phyloP scores from a whole-genome alignment of 2,797 vertebrate genomes.

The Eleutherodactylus coqui region DNA sequence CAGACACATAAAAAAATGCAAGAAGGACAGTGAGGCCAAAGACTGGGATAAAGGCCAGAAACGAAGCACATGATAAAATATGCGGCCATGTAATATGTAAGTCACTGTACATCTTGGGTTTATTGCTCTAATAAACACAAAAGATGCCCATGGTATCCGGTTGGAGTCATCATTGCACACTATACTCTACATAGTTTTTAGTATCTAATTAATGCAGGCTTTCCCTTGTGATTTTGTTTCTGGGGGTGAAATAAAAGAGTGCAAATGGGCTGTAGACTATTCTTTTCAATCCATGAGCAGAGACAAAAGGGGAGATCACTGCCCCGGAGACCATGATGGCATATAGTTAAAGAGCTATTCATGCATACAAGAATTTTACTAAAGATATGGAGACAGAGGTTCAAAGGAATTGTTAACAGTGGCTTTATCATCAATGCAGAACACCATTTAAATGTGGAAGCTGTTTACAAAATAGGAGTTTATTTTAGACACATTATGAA shows the following conservation, averaged over 20 bases:
- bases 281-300: conserved; percentile 11
- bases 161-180: background rate
- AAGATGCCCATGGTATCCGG: conserved; percentile 28
- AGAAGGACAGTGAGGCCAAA: conserved; percentile 47
- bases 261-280: conserved; percentile 34
- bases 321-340: conserved; percentile 33
- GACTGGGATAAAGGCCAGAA: conserved; percentile 59
- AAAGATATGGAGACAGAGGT: background rate
- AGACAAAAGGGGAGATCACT: conserved; percentile 44
- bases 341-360: conserved; percentile 42
- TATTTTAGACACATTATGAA: background rate
- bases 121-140: conserved; percentile 57
- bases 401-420: conserved; percentile 1
- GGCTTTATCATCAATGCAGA: background rate
- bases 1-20: conserved; percentile 20
- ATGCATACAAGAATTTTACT: conserved; percentile 10
- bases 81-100: conserved; percentile 47
- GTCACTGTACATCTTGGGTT: conserved; percentile 42
- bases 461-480: background rate
- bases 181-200: conserved; percentile 22
- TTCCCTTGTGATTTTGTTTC: conserved; percentile 44
- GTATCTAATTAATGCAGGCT: conserved; percentile 34
- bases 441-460: background rate
- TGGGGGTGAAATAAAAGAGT: conserved; percentile 27
- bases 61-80: conserved; percentile 43